phyloP scores from a whole-genome alignment of 1,140 invertebrate species.

The Olivierus martensii region DNA sequence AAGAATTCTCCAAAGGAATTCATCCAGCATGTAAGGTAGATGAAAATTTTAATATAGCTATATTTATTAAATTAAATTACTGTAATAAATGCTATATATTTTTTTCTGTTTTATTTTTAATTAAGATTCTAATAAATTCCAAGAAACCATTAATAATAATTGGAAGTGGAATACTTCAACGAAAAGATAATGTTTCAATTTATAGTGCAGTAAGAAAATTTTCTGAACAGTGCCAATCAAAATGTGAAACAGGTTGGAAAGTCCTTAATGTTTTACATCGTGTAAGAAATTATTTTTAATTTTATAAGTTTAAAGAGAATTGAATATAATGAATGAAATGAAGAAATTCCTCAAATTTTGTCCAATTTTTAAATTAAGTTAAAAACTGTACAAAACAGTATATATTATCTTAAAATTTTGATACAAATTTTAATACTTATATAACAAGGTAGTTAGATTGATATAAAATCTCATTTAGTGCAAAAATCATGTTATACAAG shows the following conservation, averaged over 20 bases:
- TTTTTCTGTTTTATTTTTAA: slow-evolving; percentile 4
- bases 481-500: too few species aligned
- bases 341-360: too few species aligned
- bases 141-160: slow-evolving; percentile 86
- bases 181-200: slow-evolving; percentile 61
- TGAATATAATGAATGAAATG: too few species aligned
- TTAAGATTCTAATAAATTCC: slow-evolving; percentile 51
- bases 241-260: slow-evolving; percentile 43
- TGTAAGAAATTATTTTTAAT: slow-evolving; percentile 46
- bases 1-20: slow-evolving; percentile 53
- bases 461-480: too few species aligned
- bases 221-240: slow-evolving; percentile 29
- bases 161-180: slow-evolving; percentile 65
- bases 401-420: too few species aligned
- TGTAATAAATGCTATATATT: background rate
- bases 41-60: slow-evolving; percentile 1
- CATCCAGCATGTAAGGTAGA: slow-evolving; percentile 55
- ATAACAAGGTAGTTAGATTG: too few species aligned
- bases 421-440: too few species aligned
- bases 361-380: too few species aligned
- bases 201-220: slow-evolving; percentile 58
- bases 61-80: background rate
- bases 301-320: too few species aligned
- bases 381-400: too few species aligned
- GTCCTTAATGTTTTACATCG: slow-evolving; percentile 82